Conservation (phyloP, 2,888 invertebrate genomes). For the Clistopyga incitator region DNA sequence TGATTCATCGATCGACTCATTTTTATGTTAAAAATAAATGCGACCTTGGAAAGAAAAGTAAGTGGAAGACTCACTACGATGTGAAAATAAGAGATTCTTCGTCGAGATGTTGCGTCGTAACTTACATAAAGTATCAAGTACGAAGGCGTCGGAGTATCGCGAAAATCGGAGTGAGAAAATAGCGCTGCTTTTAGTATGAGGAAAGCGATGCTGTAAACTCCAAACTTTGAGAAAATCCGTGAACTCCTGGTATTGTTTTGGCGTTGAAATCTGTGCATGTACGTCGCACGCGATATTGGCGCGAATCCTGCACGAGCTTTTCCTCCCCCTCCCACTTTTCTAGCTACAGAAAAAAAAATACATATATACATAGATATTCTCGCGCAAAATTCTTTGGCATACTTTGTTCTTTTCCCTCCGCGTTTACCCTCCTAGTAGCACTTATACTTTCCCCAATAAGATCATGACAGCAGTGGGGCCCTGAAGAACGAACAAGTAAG, state of each 20-base stretch:
- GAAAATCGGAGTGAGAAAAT: neutral
- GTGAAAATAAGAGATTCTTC: too few species aligned
- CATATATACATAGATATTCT: neutral
- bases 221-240: conserved; percentile 34
- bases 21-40: neutral
- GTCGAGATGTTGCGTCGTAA: neutral
- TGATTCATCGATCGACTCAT: neutral
- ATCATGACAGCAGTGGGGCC: neutral
- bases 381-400: conserved; percentile 17
- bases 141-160: neutral
- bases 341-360: neutral
- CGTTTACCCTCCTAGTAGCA: conserved; percentile 14
- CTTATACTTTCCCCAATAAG: conserved; percentile 40
- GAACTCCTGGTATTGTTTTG: neutral
- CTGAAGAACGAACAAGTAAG: conserved; percentile 20
- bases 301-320: neutral
- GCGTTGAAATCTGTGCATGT: conserved; percentile 16
- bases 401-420: neutral
- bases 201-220: neutral
- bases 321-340: neutral
- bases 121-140: neutral
- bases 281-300: neutral
- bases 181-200: neutral
- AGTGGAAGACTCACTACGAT: neutral
- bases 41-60: neutral